phyloP scores from a whole-genome alignment of 2,113 vertebrate genomes.

The Columbina picui region DNA sequence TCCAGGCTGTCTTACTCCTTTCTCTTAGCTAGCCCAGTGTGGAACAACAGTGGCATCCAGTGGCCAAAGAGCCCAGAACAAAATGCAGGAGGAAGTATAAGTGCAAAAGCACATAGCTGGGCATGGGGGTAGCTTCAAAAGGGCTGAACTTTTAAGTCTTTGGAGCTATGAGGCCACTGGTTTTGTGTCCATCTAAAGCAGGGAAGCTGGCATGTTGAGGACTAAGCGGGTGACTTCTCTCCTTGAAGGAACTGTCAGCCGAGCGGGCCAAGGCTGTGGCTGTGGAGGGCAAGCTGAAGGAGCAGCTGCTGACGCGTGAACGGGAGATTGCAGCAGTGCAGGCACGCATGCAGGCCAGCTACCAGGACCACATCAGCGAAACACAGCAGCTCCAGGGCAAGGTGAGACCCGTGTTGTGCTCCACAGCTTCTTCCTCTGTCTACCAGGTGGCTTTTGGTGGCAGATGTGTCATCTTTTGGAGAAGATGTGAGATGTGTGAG shows the following conservation, averaged over 20 bases:
- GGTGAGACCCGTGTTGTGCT: slow-evolving; percentile 64
- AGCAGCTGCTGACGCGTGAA: slow-evolving; percentile 85
- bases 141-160: background rate
- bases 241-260: slow-evolving; percentile 81
- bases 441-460: background rate
- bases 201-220: background rate
- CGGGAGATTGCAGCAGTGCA: slow-evolving; percentile 87
- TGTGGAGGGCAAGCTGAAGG: slow-evolving; percentile 85
- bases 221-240: background rate
- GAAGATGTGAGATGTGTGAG: background rate
- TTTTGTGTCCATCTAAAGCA: background rate
- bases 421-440: background rate
- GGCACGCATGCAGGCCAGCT: slow-evolving; percentile 93
- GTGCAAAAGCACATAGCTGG: background rate
- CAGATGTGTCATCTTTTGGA: background rate
- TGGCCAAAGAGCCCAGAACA: slow-evolving; percentile 6
- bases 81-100: background rate
- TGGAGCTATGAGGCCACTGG: background rate
- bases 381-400: slow-evolving; percentile 90
- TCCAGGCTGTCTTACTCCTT: slow-evolving; percentile 5
- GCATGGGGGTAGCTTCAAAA: background rate
- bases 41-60: slow-evolving; percentile 53
- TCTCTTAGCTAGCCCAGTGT: background rate
- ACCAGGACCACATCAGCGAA: slow-evolving; percentile 87
- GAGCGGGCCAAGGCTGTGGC: slow-evolving; percentile 85